Evolutionary conservation across 2,113 vertebrate genomes (phyloP), one percentile per base, ranked within the genome.

Genomic region (Upupa epops): DNA sequence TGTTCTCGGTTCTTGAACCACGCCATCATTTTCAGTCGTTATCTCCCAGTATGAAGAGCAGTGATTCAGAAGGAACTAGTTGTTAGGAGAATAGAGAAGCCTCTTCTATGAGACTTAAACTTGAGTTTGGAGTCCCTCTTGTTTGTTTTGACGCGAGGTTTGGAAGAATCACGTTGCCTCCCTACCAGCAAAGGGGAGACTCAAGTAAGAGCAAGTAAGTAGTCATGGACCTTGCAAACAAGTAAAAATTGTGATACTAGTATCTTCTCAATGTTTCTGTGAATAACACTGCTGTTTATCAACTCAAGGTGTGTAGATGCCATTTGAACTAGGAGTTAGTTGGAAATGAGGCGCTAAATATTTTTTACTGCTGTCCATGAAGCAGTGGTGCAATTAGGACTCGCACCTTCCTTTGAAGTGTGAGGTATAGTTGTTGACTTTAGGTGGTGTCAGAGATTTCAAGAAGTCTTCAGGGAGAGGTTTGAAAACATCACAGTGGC

Each of bases 231-330:
- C 7, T 37, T 78, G 34, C 32, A 40, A 36, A 24, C 13, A 46
- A 28, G 68, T 54, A 64, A 58, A 72, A 68, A 58, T 17, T 7
- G 12, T 4, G 36, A 29, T 26, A 17, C 17, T 10, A 14, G 1
- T n/a, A n/a, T 45, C n/a, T 88, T 72, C 26, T 8, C 40, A 24
- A 25, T 21, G 34, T 2, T 4, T 14, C 25, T 40, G 6, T 7
- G 11, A 74, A 40, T 31, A 72, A 4, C 1, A 0, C 6, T 14
- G 17, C 13, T 34, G 17, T 49, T 40, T 28, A 3, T n/a, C 13
- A 48, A 52, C 8, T 49, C 22, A 5, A 5, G 3, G 16, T 55
- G 25, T 6, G 5, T 13, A 65, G 29, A 32, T 20, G 5, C 17
- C 64, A 3, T 20, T 89, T 71, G 32, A 68, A 71, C 5, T 17